Base-by-base conservation (phyloP, 2,888 invertebrate species). In the Lasioglossum pauxillum region DNA sequence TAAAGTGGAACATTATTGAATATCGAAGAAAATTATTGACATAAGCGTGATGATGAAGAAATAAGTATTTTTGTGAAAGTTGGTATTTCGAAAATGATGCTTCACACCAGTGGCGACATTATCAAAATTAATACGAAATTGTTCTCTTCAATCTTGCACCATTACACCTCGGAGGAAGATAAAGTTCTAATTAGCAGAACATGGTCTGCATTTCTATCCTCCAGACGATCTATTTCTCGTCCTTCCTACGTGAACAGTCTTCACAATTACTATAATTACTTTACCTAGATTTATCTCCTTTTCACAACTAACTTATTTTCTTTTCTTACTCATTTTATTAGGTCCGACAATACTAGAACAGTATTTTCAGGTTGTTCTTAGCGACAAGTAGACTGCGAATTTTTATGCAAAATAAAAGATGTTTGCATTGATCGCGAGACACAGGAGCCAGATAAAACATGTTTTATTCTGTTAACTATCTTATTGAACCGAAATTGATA, bases 101-200 rank as follows among this genome's bases (percentile, higher is more conserved):
- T 38, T 35, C 46, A 23, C 19, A n/a, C 12, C n/a, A 38, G 57
- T 38, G 46, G 41, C 23, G 44, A 69, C 41, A 83, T 74, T 41
- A 41, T 57, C 83, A 53, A 16, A 44, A 73, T 38, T 57, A 71
- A n/a, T 49, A n/a, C 14, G 35, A 67, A 75, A 78, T 41, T 60
- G 77, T 69, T 23, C 78, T 71, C 69, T 27, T 69, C 60, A 69
- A 84, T 83, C 83, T 83, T 71, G 77, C 74, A 27, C 60, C 46
- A 75, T 57, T 16, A 27, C 23, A 75, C 74, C 78, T 60, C 14
- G 41, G 78, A 72, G 78, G 60, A 49, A 74, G 74, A 67, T 78
- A 74, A 74, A 75, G 60, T 71, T 83, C 74, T 74, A 46, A 41
- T 78, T 78, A 84, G 27, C 27, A 19, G 84, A 75, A 74, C 31